phyloP scores from a whole-genome alignment of 2,797 vertebrate genomes.

The Poeciliopsis gracilis region DNA sequence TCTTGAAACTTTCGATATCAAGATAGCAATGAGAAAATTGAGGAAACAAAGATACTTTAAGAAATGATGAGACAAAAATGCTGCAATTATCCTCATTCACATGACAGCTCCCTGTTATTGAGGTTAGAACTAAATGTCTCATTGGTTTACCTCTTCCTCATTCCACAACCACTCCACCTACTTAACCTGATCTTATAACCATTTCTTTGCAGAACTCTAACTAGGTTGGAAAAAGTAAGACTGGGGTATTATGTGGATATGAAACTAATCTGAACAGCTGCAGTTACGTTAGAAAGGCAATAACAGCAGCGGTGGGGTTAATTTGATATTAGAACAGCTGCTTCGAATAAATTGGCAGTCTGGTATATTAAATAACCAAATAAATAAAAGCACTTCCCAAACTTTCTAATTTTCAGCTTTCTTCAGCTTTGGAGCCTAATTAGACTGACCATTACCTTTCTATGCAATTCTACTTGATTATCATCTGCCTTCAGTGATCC shows the following conservation, averaged over 20 bases:
- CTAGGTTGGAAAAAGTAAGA: neutral
- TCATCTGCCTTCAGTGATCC: too few relatives aligned
- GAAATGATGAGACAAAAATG: neutral
- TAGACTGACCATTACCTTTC: neutral
- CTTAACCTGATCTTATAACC: neutral
- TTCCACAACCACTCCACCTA: neutral
- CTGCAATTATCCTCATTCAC: neutral
- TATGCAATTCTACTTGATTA: too few relatives aligned
- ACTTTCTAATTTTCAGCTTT: neutral
- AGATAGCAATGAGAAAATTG: neutral
- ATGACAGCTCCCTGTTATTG: neutral
- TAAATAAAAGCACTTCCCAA: conserved; percentile 2
- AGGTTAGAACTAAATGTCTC: neutral
- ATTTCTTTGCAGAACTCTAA: neutral
- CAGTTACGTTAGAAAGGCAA: neutral
- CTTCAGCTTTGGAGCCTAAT: neutral
- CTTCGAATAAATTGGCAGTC: neutral
- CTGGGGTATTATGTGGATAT: neutral
- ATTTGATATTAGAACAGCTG: conserved; percentile 7
- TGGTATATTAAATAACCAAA: neutral
- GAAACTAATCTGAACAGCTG: neutral
- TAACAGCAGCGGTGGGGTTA: neutral
- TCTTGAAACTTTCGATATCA: neutral
- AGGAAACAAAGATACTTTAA: neutral
- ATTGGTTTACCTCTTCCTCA: neutral